Base-by-base conservation (phyloP, 1,140 invertebrate species). In the Pseudomyrmex gracilis region DNA sequence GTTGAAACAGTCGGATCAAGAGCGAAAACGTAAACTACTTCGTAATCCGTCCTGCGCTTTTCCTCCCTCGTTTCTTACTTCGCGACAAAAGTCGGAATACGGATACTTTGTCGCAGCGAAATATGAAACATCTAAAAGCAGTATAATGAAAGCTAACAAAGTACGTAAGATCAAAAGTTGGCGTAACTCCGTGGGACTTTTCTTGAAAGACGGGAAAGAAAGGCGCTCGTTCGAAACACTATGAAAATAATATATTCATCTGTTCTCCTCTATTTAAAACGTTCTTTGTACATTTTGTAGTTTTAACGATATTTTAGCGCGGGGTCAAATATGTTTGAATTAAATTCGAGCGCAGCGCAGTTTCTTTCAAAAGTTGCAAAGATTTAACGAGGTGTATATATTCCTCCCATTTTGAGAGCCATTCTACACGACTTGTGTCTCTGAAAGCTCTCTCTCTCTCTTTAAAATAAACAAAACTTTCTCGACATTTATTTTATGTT, bases 1-100 rank as follows among this genome's bases (percentile, higher is more conserved):
- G 17, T 13, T 34, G 10, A 66, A n/a, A 66, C 22, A 67, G 73
- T 76, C 43, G 43, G 47, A 77, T 76, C 73, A 20, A 66, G 61
- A 77, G 8, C 9, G 61, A 67, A 24, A 77, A 34, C n/a, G n/a
- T 67, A 77, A 77, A 77, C 73, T 77, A 67, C 61, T 77, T 67
- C 24, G 24, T 77, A 77, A 77, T 77, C 34, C 43, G 58, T n/a
- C 15, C 15, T 61, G 13, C 55, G 67, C 61, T 77, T 76, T 66
- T 58, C n/a, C n/a, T 20, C 20, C 61, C 15, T 20, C 24, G 43
- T 53, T 66, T 51, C 20, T 12, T 47, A 49, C 20, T 7, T 20
- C n/a, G 24, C 8, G 22, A 77, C 61, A 77, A 77, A 66, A 53
- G 49, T n/a, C 20, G 20, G 17, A 77, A 67, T 55, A 76, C 47